Evolutionary conservation across 2,797 vertebrate genomes (phyloP).

Genomic region (Iguana delicatissima): DNA sequence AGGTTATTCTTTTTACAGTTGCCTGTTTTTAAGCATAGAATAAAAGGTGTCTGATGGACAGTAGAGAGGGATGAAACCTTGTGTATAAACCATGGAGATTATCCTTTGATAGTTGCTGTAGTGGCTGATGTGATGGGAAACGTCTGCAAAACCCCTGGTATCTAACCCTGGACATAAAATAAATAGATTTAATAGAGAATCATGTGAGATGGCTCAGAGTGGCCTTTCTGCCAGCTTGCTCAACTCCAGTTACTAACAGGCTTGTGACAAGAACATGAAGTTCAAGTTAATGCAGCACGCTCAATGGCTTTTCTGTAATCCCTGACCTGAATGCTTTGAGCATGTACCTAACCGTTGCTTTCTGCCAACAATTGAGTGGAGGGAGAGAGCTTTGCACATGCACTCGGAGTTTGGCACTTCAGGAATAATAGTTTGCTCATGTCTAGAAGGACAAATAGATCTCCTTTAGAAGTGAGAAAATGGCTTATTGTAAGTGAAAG

Average conservation of each 20-base stretch:
- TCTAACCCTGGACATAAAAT: constrained; percentile 24
- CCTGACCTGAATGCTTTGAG: constrained; percentile 56
- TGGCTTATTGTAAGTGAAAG: constrained; percentile 58
- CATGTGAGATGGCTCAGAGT: accelerated
- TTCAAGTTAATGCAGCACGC: not conserved
- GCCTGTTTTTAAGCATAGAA: constrained; percentile 20
- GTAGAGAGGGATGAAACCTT: not conserved
- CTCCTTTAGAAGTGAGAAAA: constrained; percentile 51
- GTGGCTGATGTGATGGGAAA: not conserved
- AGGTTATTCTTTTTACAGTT: not conserved
- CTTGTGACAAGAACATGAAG: constrained; percentile 10
- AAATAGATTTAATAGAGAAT: not conserved
- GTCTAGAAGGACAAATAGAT: constrained; percentile 52
- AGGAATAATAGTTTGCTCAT: constrained; percentile 51
- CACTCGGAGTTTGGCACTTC: constrained; percentile 59
- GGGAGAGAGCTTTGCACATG: constrained; percentile 58
- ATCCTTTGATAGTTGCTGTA: not conserved
- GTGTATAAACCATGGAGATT: not conserved
- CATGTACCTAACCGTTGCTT: constrained; percentile 44
- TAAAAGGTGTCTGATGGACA: not conserved
- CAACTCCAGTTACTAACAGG: constrained; percentile 21
- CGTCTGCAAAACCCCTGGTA: not conserved
- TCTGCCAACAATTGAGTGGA: constrained; percentile 53
- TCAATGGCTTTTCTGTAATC: constrained; percentile 41
- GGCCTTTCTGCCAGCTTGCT: constrained; percentile 29